A percentile compares a stretch with the other conserved stretches of the same genome.
Evolutionary conservation across 1,140 invertebrate species (phyloP).

Genomic region (Ceratitis capitata): DNA sequence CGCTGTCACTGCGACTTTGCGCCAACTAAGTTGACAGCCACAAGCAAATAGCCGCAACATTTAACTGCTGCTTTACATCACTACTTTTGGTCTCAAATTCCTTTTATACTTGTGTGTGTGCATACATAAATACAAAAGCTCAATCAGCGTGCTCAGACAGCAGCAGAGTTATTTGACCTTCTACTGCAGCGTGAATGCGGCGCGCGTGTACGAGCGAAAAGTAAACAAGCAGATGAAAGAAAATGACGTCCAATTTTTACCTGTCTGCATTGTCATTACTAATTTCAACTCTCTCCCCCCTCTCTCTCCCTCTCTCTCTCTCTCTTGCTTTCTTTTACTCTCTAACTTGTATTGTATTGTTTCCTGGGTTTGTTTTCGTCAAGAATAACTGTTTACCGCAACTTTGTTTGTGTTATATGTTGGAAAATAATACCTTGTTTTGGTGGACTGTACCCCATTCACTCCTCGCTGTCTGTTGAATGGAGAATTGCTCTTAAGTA

Average conservation of each 20-base stretch:
- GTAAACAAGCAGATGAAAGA: not conserved
- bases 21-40: not conserved
- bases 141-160: not conserved
- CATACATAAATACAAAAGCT: not conserved
- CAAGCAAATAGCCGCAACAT: constrained; percentile 4
- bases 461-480: too few species aligned
- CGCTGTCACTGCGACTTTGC: not conserved
- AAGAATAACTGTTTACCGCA: not conserved
- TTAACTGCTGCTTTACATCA: not conserved
- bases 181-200: not conserved
- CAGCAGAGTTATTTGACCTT: not conserved
- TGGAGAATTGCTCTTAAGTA: too few species aligned
- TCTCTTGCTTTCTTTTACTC: too few species aligned
- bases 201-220: not conserved
- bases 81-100: not conserved
- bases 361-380: not conserved
- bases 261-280: not conserved
- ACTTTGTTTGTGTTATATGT: not conserved
- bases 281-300: not conserved
- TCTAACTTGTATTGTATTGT: too few species aligned
- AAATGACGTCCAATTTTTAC: not conserved
- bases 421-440: too few species aligned
- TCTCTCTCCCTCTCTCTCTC: too few species aligned
- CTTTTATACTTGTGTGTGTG: not conserved
- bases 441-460: too few species aligned